Base-by-base conservation (phyloP, 92 coral and sea anemone species). In the Palythoa heliodiscus region DNA sequence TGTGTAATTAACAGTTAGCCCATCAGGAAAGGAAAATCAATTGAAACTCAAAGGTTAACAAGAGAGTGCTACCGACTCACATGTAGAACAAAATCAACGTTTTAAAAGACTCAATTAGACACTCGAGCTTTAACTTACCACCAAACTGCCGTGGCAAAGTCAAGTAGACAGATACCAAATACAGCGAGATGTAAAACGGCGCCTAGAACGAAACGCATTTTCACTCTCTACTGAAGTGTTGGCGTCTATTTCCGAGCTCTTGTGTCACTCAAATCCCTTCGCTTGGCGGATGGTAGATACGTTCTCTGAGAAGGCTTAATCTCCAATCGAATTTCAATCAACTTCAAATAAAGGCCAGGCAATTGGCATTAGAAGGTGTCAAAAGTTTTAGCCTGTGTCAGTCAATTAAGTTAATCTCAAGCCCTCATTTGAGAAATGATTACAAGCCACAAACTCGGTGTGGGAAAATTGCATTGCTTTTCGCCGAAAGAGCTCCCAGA, bases 321-420 rank as follows among this genome's bases (percentile, higher is more conserved):
- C 91, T 70, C 81, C 91, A 85, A 88, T 79, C 91, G 89, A 71
- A 86, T 84, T 87, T 84, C 91, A 86, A 88, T 89, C 93, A 88
- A 81, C 87, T 60, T 89, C 71, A 88, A 88, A 92, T 90, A 89
- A 90, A 92, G 88, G 92, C 90, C 66, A 74, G 83, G 93, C 91
- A 92, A 87, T 88, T 84, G 91, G 89, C 89, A 94, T 94, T 90
- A 94, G 89, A 77, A 92, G 95, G 98, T 94, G 98, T 94, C 98
- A 92, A 94, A 87, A 92, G 92, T 91, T 94, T 94, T 92, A 88
- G 76, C 66, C 70, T 67, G 89, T 92, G 98, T 92, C 98, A 92
- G 82, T 94, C 93, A 92, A 87, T 76, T 60, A 50, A 85, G 86
- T 91, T 92, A 92, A 90, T 94, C 35, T 29, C 87, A 92, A 90